These are phyloP conservation scores for Belonocnema kinseyi DNA, from an alignment of 1,140 invertebrate genomes.

Conservation along the genomic window DNA sequence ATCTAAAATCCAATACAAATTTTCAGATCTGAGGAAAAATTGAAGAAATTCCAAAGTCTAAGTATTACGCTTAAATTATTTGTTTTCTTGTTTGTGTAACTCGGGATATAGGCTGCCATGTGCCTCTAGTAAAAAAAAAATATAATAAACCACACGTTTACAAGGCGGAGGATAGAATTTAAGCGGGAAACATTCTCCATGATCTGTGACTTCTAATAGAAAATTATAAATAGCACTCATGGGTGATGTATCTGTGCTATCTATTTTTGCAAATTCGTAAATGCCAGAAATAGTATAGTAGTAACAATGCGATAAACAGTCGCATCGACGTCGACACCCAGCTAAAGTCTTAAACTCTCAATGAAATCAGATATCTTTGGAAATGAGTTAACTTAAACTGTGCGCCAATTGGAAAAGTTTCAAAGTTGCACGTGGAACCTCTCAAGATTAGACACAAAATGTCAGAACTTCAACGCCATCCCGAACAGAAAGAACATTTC, in stretches of 20 bases:
- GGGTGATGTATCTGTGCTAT: conserved; percentile 70
- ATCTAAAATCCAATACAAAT: background rate
- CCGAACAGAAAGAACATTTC: background rate
- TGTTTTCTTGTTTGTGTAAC: conserved; percentile 23
- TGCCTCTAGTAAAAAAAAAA: conserved; percentile 43
- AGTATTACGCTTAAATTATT: conserved; percentile 24
- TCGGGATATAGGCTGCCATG: conserved; percentile 22
- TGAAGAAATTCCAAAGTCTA: background rate
- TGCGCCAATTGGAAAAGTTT: conserved; percentile 26
- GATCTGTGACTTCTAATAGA: conserved; percentile 69
- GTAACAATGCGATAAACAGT: conserved; percentile 13
- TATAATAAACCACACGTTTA: conserved; percentile 60
- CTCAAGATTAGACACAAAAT: conserved; percentile 9
- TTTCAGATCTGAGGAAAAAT: background rate
- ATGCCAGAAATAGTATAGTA: conserved; percentile 40
- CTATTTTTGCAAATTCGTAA: conserved; percentile 68
- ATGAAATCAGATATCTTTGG: conserved; percentile 17
- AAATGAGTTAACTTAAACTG: background rate
- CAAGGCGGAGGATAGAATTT: conserved; percentile 63
- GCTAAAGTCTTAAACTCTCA: background rate
- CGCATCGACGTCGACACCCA: background rate
- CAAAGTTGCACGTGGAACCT: conserved; percentile 12
- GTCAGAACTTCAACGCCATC: background rate
- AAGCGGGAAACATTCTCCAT: conserved; percentile 35
- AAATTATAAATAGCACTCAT: conserved; percentile 72